These are phyloP conservation scores for Orgyia antiqua DNA, from an alignment of 2,888 invertebrate species.

Conservation along the genomic window DNA sequence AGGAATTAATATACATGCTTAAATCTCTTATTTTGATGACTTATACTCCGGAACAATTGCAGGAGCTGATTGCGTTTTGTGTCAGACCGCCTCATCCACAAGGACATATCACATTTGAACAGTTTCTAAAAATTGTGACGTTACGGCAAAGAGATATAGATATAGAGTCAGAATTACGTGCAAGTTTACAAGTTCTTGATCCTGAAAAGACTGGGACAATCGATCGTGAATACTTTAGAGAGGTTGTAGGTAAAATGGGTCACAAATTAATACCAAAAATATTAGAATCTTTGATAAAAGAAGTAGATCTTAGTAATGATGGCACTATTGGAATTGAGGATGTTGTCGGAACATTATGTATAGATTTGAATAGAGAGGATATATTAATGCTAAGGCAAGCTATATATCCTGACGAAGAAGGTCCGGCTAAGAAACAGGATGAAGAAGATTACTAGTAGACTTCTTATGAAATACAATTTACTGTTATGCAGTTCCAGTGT, in stretches of 20 bases:
- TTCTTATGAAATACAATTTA: too few species aligned
- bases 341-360: slow-evolving; percentile 62
- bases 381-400: slow-evolving; percentile 43
- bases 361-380: slow-evolving; percentile 63
- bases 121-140: slow-evolving; percentile 62
- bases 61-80: slow-evolving; percentile 55
- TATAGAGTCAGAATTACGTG: slow-evolving; percentile 56
- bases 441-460: slow-evolving; percentile 7
- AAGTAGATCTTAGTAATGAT: slow-evolving; percentile 62
- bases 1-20: slow-evolving; percentile 62
- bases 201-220: slow-evolving; percentile 45
- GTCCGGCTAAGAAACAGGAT: neutral
- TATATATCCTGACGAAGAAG: slow-evolving; percentile 30
- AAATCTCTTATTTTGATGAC: slow-evolving; percentile 57
- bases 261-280: slow-evolving; percentile 47
- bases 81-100: slow-evolving; percentile 56
- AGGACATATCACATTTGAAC: slow-evolving; percentile 56
- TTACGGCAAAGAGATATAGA: slow-evolving; percentile 53
- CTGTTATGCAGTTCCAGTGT: too few species aligned
- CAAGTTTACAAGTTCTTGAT: slow-evolving; percentile 53
- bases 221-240: slow-evolving; percentile 52
- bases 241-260: slow-evolving; percentile 48
- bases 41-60: slow-evolving; percentile 57
- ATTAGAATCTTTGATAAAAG: slow-evolving; percentile 57
- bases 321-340: slow-evolving; percentile 65